Evolutionary conservation across 2,888 invertebrate species (phyloP).

Genomic region (Opisthograptis luteolata): DNA sequence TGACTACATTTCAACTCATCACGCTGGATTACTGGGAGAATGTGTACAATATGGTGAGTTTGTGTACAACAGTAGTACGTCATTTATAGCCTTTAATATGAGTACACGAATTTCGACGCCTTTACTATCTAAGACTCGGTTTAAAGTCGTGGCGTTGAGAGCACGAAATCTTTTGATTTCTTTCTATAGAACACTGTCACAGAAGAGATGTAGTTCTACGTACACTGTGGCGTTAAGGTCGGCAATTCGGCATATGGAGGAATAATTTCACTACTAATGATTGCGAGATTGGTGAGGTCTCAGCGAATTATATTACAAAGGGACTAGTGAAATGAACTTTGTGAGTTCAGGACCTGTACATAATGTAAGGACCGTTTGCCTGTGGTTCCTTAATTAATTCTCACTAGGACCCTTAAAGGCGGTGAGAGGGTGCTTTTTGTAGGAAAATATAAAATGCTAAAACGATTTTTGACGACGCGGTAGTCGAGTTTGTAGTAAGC

Average conservation of each 20-base stretch:
- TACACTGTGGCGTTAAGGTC: no score
- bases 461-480: slow-evolving; percentile 22
- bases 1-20: slow-evolving; percentile 97
- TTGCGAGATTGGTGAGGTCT: slow-evolving; percentile 40
- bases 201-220: no score
- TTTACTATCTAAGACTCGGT: no score
- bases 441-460: slow-evolving; percentile 29
- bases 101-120: slow-evolving; percentile 89
- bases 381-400: slow-evolving; percentile 51
- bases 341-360: slow-evolving; percentile 42
- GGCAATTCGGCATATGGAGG: slow-evolving; percentile 12
- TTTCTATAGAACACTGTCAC: no score
- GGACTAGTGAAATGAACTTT: slow-evolving; percentile 45
- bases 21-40: slow-evolving; percentile 99
- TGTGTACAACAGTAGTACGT: no score
- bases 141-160: no score
- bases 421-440: slow-evolving; percentile 25
- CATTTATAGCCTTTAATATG: not conserved
- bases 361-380: slow-evolving; percentile 47
- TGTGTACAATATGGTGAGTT: slow-evolving; percentile 96
- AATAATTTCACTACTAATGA: slow-evolving; percentile 32
- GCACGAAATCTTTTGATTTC: no score
- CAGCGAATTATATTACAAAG: slow-evolving; percentile 48
- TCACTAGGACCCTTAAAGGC: no score
- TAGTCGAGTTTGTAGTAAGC: no score